phyloP scores from a whole-genome alignment of 2,888 invertebrate species.

The Heteromyza rotundicornis region DNA sequence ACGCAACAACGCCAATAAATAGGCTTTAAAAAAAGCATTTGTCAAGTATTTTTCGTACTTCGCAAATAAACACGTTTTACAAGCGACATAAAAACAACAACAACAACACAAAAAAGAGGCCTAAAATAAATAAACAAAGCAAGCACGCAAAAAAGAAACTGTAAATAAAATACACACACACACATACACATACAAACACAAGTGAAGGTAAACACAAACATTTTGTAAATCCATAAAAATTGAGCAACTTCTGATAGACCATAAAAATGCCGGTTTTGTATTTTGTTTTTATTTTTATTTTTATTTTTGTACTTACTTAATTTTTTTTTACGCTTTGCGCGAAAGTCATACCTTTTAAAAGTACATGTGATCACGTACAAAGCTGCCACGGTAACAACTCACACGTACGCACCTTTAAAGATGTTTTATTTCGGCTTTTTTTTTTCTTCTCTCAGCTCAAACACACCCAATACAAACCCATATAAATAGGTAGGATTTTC shows the following conservation, averaged over 20 bases:
- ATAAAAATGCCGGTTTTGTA: not conserved
- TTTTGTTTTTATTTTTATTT: too few species aligned
- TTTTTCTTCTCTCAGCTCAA: too few species aligned
- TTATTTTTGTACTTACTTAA: too few species aligned
- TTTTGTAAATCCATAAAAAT: conserved; percentile 2
- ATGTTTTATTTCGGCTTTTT: too few species aligned
- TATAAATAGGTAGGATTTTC: not conserved
- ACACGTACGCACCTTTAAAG: too few species aligned
- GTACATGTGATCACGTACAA: too few species aligned
- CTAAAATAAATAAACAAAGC: not conserved
- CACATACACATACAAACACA: not conserved
- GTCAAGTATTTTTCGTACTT: too few species aligned
- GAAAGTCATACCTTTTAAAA: too few species aligned
- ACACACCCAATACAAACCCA: too few species aligned
- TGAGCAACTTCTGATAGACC: not conserved
- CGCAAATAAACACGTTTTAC: conserved; percentile 2
- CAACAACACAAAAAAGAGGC: not conserved
- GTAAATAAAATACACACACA: not conserved
- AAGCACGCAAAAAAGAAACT: not conserved
- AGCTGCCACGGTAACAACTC: too few species aligned
- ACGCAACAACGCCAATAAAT: not conserved
- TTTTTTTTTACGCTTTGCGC: too few species aligned
- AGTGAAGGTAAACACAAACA: not conserved
- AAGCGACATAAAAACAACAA: not conserved
- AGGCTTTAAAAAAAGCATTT: conserved; percentile 2